Evolutionary conservation across 2,797 vertebrate genomes (phyloP), one percentile per base, ranked within the genome.

Genomic region (Melanotaenia boesemani): DNA sequence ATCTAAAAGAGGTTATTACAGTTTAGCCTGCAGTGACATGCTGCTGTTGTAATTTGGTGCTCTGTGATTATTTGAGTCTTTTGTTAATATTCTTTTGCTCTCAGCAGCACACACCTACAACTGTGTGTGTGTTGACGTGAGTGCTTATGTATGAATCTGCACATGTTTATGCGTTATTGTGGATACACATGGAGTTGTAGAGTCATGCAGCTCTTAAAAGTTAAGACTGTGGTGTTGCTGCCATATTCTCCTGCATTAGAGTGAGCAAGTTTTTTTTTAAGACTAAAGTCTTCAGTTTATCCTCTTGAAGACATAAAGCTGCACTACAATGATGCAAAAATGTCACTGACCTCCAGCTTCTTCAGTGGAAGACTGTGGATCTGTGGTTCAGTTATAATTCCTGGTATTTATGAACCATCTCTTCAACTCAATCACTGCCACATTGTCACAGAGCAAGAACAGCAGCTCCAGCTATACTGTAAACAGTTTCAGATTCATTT

Each of bases 21-120:
- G 74, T 79, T 82, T 46, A 82, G 86, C 89, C 90, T 69, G 88
- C 86, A 68, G 72, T 79, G 83, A 80, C 91, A 93, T 93, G 91
- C 88, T 85, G 89, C 84, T 89, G 79, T 74, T 81, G 79, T 76
- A 44, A 78, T 80, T 70, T 60, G 86, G 86, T 92, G 90, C 84
- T 88, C 86, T 76, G 89, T 92, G 86, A 73, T 83, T 65, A 83
- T 81, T 86, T 58, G 76, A 84, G 72, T 80, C 76, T 84, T 70
- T 46, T 79, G 73, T 76, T 85, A 83, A 72, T 67, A 65, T 82
- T 59, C 55, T 58, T 54, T 81, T 79, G 81, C 79, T 76, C 55
- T 75, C 59, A 61, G 78, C 74, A 15, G 70, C 73, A 18, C 80
- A 74, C 69, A 73, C 41, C 66, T 79, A 74, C 68, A 54, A 64